These are phyloP conservation scores for Mythimna impura DNA, from an alignment of 2,888 invertebrate species.

Conservation along the genomic window DNA sequence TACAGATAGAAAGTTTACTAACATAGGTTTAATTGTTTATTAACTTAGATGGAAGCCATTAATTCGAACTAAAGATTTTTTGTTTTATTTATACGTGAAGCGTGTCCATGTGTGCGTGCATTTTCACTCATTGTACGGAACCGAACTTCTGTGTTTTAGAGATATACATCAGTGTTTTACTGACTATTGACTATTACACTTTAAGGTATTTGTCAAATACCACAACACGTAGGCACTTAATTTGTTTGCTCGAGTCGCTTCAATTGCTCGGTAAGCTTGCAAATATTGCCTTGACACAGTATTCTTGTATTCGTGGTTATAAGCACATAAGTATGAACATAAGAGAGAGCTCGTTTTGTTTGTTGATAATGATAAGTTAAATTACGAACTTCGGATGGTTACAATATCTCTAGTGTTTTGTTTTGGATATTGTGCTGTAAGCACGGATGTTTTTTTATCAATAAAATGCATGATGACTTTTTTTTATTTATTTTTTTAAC, in stretches of 20 bases:
- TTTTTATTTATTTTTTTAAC: too few relatives aligned
- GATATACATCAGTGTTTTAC: conserved; percentile 9
- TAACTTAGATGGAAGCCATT: too few relatives aligned
- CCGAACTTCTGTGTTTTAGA: background rate
- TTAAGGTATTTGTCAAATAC: conserved; percentile 19
- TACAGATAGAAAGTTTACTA: too few relatives aligned
- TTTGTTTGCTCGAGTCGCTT: conserved; percentile 22
- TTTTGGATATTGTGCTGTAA: background rate
- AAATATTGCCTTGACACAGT: conserved; percentile 23
- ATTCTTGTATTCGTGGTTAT: background rate
- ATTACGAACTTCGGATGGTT: background rate
- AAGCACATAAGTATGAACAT: background rate
- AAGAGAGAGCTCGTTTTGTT: background rate
- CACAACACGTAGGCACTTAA: conserved; percentile 18
- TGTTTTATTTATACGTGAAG: too few relatives aligned
- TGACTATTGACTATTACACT: background rate
- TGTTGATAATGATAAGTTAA: accelerated
- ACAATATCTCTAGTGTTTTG: background rate
- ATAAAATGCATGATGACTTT: too few relatives aligned
- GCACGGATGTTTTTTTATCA: too few relatives aligned
- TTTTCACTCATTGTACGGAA: background rate
- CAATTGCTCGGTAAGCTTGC: conserved; percentile 2
- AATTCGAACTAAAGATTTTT: too few relatives aligned
- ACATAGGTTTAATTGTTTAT: too few relatives aligned
- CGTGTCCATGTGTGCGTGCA: background rate